Conservation (phyloP, 2,113 vertebrate genomes). For the Baryphthengus martii region DNA sequence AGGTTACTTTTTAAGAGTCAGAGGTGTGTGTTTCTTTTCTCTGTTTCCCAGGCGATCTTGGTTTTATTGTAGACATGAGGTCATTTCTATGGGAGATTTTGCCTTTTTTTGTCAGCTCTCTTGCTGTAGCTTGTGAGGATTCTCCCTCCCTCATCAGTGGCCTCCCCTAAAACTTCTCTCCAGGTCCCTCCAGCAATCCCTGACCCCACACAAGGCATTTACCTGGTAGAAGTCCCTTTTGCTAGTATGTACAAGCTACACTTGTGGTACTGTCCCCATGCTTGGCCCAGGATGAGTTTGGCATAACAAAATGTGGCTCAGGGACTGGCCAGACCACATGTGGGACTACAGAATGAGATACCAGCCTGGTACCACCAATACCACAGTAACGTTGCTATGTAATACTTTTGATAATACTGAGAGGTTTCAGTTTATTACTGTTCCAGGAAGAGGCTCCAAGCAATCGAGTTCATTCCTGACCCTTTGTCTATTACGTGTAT, state of each 20-base stretch:
- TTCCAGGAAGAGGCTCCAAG: neutral
- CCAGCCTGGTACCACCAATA: neutral
- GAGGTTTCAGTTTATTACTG: neutral
- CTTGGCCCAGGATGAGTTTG: neutral
- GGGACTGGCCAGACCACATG: accelerated
- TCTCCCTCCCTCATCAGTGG: neutral
- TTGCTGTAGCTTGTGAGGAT: neutral
- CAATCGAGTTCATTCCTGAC: neutral
- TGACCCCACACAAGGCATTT: neutral
- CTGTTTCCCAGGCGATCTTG: neutral
- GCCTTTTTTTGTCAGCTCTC: neutral
- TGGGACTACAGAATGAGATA: neutral
- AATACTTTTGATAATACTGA: neutral
- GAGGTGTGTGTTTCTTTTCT: neutral
- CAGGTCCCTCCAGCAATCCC: neutral
- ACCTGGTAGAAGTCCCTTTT: neutral
- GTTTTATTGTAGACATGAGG: neutral
- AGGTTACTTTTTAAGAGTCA: neutral
- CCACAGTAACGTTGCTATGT: neutral
- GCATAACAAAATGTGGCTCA: neutral
- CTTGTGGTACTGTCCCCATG: neutral
- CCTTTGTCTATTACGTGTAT: neutral
- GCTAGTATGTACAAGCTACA: neutral
- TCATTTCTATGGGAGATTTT: neutral
- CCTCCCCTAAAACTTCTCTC: neutral